Evolutionary conservation across 2,797 vertebrate genomes (phyloP).

Genomic region (Hydrophis major): DNA sequence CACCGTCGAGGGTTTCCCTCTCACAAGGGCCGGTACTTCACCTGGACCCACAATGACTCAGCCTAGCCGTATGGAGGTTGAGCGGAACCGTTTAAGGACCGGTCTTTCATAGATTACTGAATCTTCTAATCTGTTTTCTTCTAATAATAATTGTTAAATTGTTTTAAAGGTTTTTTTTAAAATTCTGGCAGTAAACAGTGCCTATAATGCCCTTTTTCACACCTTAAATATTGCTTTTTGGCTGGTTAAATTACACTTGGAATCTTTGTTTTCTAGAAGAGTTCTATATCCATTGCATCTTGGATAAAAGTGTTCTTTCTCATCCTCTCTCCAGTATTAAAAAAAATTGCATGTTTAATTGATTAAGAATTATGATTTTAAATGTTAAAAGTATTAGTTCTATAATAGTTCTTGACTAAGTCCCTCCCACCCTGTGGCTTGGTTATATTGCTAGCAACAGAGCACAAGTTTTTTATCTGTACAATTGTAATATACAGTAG

Average conservation of each 20-base stretch:
- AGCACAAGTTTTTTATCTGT: neutral
- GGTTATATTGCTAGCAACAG: neutral
- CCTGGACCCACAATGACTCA: too few relatives aligned
- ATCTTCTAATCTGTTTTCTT: accelerated
- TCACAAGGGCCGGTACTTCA: too few relatives aligned
- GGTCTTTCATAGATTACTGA: neutral
- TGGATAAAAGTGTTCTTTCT: slow-evolving; percentile 2
- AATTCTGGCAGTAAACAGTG: accelerated
- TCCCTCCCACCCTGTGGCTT: neutral
- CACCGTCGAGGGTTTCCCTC: too few relatives aligned
- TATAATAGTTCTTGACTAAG: neutral
- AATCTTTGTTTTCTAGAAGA: neutral
- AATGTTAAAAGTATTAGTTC: neutral
- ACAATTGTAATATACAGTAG: neutral
- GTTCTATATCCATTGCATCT: slow-evolving; percentile 2
- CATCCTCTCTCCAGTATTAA: neutral
- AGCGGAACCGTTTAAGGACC: too few relatives aligned
- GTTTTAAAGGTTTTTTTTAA: neutral
- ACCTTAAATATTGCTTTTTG: neutral
- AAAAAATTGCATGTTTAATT: neutral
- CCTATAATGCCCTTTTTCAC: accelerated
- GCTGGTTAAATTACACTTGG: neutral
- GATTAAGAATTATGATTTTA: neutral
- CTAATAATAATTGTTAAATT: neutral
- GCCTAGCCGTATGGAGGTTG: too few relatives aligned